Base-by-base conservation (phyloP, 2,797 vertebrate genomes). In the Sebastes kiyomatsui region DNA sequence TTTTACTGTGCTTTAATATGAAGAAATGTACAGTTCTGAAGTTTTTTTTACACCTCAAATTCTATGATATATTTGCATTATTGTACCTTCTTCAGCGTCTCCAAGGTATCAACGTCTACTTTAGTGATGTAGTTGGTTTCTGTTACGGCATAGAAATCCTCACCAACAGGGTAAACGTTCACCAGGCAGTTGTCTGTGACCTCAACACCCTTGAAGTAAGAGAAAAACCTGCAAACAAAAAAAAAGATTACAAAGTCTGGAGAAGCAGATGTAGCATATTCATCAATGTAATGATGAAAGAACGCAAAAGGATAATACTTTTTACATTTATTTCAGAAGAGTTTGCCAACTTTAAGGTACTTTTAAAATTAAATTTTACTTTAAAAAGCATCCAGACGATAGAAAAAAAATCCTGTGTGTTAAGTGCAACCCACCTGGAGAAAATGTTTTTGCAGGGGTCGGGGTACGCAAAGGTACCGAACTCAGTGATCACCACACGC, bases 381-480 rank as follows among this genome's bases (percentile, higher is more conserved):
- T 13, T 54, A 5, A 22, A 54, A 54, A 75, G 2, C 7, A 38
- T 58, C n/a, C 18, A 56, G 22, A 32, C 27, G 20, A 74, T 7
- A 10, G 5, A 23, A 35, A 62, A 32, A 12, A 35, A 27, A 11
- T 16, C 13, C 22, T 22, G 30, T 38, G 32, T 52, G 32, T 54
- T 27, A 49, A 28, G 1, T 33, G 10, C 2, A n/a, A 84, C 86
- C 78, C 67, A 99, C 99, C 98, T 98, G 94, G 98, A 99, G 89
- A 99, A 99, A 88, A 99, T 99, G 89, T 99, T 99, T 94, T 98
- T 99, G 96, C 99, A 99, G 1, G 98, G 99, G 90, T 99, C 98
- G 9, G 98, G 98, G 84, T 98, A 99, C 0, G 97, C 98, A 2
- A 96, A 98, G 46, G 98, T 99, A 52, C 98, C 99, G 14, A 99